Percentiles rank a stretch among this genome's conserved stretches.
Evolutionary conservation across 2,113 vertebrate genomes (phyloP).

Genomic region (Okapia johnstoni): DNA sequence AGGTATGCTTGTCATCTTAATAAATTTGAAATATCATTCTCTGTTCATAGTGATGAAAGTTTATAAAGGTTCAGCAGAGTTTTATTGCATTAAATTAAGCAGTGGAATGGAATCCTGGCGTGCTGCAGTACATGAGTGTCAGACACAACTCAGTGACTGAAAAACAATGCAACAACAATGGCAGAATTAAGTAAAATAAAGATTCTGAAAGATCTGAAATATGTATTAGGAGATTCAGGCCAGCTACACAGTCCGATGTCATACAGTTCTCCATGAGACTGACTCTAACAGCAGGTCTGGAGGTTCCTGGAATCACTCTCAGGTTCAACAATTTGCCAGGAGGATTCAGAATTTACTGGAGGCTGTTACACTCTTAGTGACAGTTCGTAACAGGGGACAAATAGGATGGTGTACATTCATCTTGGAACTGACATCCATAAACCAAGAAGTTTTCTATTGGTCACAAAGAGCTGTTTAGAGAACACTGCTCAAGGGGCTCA

Average conservation of each 20-base stretch:
- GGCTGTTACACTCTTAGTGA: background rate
- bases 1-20: background rate
- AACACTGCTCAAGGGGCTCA: background rate
- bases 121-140: background rate
- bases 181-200: background rate
- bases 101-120: background rate
- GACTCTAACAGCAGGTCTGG: background rate
- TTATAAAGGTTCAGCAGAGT: background rate
- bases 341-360: background rate
- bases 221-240: background rate
- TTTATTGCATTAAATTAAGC: background rate
- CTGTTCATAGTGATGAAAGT: background rate
- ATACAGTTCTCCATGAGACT: fast-evolving
- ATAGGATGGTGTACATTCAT: background rate
- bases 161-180: background rate
- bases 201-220: background rate
- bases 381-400: background rate
- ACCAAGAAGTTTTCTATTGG: background rate
- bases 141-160: background rate
- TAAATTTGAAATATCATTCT: background rate
- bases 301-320: background rate
- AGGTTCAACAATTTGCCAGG: background rate
- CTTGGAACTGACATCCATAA: background rate
- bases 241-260: background rate
- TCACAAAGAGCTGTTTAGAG: background rate